Base-by-base conservation (phyloP, 2,888 invertebrate species). In the Aleiodes leptofemur region DNA sequence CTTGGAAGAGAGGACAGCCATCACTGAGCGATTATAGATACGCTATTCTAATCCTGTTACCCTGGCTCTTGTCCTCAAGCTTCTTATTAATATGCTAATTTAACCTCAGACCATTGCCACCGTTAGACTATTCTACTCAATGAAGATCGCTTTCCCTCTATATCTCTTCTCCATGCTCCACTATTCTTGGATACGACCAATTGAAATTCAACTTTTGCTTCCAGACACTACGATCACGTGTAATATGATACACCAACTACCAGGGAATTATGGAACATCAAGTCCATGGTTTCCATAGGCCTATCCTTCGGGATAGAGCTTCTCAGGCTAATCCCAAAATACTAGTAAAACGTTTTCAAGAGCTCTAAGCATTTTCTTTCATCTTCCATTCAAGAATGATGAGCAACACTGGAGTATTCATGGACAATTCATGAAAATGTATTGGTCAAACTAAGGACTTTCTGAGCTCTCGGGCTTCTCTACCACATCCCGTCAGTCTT, bases 81-180 rank as follows among this genome's bases (percentile, higher is more conserved):
- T 87, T 88, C 88, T 89, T 89, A 89, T 89, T 89, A 89, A 89
- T 89, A 89, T 89, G 89, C 88, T 89, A 89, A 89, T 89, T 88
- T 86, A 82, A 79, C 80, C 59, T 69, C 79, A 74, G 78, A 81
- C 64, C 48, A 64, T 64, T 64, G 64, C 75, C 77, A 69, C 66
- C 38, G 66, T 72, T 23, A 8, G 64, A 16, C 38, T 43, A 61
- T 59, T 13, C 34, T 23, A 14, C 11, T 9, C 9, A 43, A 9
- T 4, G 43, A 43, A 43, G 9, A 43, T 43, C 43, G 7, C 9
- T 3, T 43, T 43, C 43, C 9, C 11, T 43, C 43, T 43, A 3
- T 43, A 9, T 43, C 43, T 3, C 43, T 34, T 34, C 59, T 61
- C 8, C n/a, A 57, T 43, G 61, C 38, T 43, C 16, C 8, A 14